These are phyloP conservation scores for Phrynocephalus guinanensis DNA, from an alignment of 2,797 vertebrate species.

Conservation along the genomic window DNA sequence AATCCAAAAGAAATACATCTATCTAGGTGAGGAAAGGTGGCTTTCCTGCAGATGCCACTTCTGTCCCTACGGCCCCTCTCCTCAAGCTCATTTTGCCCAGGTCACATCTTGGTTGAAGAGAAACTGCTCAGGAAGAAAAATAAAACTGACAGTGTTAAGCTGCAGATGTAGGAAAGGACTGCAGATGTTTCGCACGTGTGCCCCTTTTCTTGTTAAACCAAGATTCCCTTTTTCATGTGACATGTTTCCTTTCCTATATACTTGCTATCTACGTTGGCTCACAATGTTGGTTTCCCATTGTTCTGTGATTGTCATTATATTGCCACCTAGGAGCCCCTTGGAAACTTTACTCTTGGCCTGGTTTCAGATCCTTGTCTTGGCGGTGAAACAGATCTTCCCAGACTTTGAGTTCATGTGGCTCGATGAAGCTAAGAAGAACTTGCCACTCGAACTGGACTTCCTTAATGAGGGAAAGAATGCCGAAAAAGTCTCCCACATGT, in stretches of 20 bases:
- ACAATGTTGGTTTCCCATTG: background rate
- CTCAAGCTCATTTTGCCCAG: background rate
- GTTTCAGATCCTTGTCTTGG: constrained; percentile 85
- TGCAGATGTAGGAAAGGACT: background rate
- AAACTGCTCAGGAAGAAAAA: background rate
- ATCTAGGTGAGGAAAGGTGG: background rate
- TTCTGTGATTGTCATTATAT: background rate
- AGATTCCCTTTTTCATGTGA: background rate
- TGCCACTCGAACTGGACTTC: constrained; percentile 95
- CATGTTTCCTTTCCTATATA: background rate
- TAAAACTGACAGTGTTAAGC: background rate
- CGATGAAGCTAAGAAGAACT: constrained; percentile 97
- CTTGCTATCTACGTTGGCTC: background rate
- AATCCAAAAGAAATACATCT: background rate
- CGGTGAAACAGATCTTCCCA: constrained; percentile 93
- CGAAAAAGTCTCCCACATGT: constrained; percentile 88
- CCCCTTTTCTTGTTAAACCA: background rate
- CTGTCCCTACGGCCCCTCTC: background rate
- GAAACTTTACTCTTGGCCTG: constrained; percentile 28
- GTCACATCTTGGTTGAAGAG: background rate
- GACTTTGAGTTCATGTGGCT: constrained; percentile 97
- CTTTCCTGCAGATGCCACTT: background rate
- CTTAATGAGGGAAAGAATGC: constrained; percentile 94
- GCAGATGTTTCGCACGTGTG: background rate
- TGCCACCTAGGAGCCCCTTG: background rate